A percentile compares a stretch with the other conserved stretches of the same genome.
These are phyloP conservation scores for Rhynchotus rufescens DNA, from an alignment of 2,797 vertebrate species.

Conservation along the genomic window DNA sequence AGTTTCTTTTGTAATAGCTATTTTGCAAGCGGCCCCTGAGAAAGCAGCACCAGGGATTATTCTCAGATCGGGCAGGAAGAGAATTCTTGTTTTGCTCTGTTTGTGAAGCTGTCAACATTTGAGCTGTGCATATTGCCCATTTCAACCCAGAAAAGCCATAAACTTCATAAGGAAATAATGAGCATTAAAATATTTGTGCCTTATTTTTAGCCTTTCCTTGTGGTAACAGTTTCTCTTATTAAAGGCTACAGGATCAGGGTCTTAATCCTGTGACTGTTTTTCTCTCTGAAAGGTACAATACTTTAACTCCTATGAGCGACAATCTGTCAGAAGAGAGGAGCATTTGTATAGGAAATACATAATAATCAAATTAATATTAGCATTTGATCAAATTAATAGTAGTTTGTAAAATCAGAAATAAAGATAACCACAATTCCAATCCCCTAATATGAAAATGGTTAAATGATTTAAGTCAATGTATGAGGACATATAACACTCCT, in stretches of 20 bases:
- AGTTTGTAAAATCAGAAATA: neutral
- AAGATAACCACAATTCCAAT: neutral
- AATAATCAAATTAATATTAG: neutral
- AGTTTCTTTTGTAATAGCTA: neutral
- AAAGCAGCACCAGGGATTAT: neutral
- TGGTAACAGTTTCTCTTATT: neutral
- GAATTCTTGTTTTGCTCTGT: neutral
- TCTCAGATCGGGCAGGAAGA: neutral
- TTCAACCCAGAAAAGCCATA: neutral
- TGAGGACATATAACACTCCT: neutral
- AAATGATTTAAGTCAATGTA: neutral
- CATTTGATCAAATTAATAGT: neutral
- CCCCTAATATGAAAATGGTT: neutral
- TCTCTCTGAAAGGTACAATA: neutral
- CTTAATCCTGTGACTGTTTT: neutral
- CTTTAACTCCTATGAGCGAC: neutral
- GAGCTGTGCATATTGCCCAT: neutral
- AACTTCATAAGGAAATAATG: neutral
- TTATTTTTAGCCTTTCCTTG: neutral
- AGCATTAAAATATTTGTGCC: neutral
- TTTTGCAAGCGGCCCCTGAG: neutral
- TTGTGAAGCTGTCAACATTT: constrained; percentile 1
- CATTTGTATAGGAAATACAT: neutral
- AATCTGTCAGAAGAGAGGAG: neutral
- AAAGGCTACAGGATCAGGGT: neutral